Evolutionary conservation across 2,797 vertebrate species (phyloP).

Genomic region (Scarus forsteni): DNA sequence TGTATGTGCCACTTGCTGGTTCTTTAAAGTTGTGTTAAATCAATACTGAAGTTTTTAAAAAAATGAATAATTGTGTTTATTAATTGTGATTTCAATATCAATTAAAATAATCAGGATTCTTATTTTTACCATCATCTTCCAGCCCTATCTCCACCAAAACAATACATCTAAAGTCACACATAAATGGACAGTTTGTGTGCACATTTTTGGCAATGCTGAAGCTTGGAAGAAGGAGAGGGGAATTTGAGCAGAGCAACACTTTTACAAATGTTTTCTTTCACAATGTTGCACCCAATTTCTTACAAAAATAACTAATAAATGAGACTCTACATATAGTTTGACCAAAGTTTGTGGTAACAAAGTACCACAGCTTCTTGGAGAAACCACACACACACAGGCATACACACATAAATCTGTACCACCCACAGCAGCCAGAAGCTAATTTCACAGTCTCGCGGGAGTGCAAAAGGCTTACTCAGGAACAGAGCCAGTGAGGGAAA

Average conservation of each 20-base stretch:
- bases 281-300: conserved; percentile 12
- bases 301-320: conserved; percentile 27
- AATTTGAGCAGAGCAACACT: conserved; percentile 19
- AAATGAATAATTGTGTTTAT: too few species aligned
- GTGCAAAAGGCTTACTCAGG: conserved; percentile 78
- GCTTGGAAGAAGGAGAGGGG: conserved; percentile 5
- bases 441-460: conserved; percentile 71
- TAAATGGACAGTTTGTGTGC: not conserved
- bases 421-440: conserved; percentile 63
- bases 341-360: conserved; percentile 43
- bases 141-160: not conserved
- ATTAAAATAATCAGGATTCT: too few species aligned
- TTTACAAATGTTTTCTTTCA: conserved; percentile 18
- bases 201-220: not conserved
- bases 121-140: too few species aligned
- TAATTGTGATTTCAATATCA: too few species aligned
- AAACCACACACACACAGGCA: conserved; percentile 21
- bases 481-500: conserved; percentile 67
- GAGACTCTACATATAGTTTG: conserved; percentile 26
- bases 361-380: conserved; percentile 16
- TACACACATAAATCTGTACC: conserved; percentile 16
- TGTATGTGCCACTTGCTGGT: too few species aligned
- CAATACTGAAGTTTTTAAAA: too few species aligned
- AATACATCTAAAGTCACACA: conserved; percentile 4
- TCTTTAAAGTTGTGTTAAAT: too few species aligned